Evolutionary conservation across 2,113 vertebrate species (phyloP).

Genomic region (Lophochroa leadbeateri): DNA sequence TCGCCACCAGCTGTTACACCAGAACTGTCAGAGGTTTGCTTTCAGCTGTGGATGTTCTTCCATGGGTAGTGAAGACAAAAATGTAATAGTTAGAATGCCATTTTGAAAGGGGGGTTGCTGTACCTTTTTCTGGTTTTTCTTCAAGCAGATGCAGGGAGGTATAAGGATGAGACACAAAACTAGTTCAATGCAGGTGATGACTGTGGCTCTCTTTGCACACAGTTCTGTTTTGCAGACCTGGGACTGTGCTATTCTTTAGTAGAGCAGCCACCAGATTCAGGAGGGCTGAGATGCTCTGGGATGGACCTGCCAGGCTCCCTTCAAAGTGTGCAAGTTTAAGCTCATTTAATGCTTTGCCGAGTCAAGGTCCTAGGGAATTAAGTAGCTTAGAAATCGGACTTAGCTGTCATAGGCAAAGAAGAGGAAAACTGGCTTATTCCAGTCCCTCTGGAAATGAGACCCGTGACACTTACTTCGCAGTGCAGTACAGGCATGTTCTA

Average conservation of each 20-base stretch:
- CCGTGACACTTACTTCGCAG: rapidly evolving
- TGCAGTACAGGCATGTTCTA: rapidly evolving
- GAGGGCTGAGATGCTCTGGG: not conserved
- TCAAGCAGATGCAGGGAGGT: not conserved
- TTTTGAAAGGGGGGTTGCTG: not conserved
- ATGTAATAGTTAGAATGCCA: not conserved
- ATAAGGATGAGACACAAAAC: not conserved
- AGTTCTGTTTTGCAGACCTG: not conserved
- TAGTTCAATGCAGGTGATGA: not conserved
- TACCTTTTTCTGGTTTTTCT: not conserved
- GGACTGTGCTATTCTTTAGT: not conserved
- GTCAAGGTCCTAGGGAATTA: not conserved
- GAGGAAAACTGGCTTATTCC: not conserved
- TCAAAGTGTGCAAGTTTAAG: not conserved
- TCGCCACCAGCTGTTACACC: not conserved
- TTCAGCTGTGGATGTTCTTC: not conserved
- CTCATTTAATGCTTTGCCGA: not conserved
- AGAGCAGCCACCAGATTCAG: not conserved
- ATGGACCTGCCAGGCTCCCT: not conserved
- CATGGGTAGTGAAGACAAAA: not conserved
- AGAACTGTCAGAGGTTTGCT: not conserved
- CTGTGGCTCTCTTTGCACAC: not conserved
- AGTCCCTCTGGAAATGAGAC: not conserved
- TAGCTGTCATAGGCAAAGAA: not conserved
- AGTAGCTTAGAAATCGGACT: not conserved